Evolutionary conservation across 2,797 vertebrate species (phyloP).

Genomic region (Eulemur mongoz): DNA sequence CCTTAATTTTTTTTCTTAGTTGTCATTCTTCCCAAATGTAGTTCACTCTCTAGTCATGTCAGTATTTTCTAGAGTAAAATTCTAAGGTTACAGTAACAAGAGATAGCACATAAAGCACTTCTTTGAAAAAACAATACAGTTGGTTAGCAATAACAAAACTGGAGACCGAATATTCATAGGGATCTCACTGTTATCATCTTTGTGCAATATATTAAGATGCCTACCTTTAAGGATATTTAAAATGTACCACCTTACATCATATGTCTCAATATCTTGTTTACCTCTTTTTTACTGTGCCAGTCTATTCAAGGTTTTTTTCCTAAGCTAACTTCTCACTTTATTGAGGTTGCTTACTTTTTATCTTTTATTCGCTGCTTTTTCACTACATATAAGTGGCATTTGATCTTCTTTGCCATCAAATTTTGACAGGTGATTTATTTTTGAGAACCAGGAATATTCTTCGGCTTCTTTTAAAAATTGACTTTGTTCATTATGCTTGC

Average conservation of each 20-base stretch:
- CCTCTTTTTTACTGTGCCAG: not conserved
- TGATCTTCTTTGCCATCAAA: conserved; percentile 40
- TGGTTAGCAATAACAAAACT: not conserved
- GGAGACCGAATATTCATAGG: not conserved
- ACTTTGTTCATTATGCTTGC: conserved; percentile 35
- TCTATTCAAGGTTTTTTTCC: not conserved
- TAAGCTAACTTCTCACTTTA: not conserved
- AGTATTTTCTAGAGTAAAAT: not conserved
- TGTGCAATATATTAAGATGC: not conserved
- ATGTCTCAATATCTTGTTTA: not conserved
- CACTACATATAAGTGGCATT: not conserved
- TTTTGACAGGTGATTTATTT: conserved; percentile 42
- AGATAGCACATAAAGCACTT: not conserved
- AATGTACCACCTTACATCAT: not conserved
- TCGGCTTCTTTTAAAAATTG: conserved; percentile 63
- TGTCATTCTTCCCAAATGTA: not conserved
- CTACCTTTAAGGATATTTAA: not conserved
- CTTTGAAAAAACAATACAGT: not conserved
- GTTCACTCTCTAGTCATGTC: not conserved
- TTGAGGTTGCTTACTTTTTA: not conserved
- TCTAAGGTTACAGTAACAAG: not conserved
- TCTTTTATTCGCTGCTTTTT: not conserved
- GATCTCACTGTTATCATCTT: not conserved
- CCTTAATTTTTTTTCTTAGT: not conserved
- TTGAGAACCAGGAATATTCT: conserved; percentile 3